Percentiles rank a stretch among this genome's conserved stretches.
Evolutionary conservation across 2,888 invertebrate species (phyloP).

Genomic region (Erynnis tages): DNA sequence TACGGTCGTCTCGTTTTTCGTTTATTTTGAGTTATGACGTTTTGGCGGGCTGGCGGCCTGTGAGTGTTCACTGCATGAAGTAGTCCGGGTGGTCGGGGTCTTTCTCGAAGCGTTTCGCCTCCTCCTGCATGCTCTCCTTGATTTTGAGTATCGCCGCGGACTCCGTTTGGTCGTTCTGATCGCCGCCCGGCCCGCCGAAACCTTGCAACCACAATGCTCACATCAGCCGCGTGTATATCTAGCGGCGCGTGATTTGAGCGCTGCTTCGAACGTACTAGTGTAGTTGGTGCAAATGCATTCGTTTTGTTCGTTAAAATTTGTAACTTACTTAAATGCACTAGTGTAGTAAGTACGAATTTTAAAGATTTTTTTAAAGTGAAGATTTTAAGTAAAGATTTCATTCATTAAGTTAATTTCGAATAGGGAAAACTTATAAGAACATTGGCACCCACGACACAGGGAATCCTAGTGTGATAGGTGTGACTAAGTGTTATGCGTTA

Average conservation of each 20-base stretch:
- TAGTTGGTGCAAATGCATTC: too few relatives aligned
- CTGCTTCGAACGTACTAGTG: too few relatives aligned
- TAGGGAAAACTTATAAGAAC: too few relatives aligned
- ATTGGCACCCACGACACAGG: too few relatives aligned
- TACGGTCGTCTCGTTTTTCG: neutral
- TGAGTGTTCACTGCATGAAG: slow-evolving; percentile 92
- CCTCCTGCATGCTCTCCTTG: slow-evolving; percentile 99
- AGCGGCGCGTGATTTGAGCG: neutral
- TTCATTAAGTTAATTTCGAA: too few relatives aligned
- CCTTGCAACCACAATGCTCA: slow-evolving; percentile 45
- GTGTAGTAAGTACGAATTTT: too few relatives aligned
- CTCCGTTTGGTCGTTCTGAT: slow-evolving; percentile 94
- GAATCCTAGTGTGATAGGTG: too few relatives aligned
- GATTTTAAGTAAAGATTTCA: too few relatives aligned
- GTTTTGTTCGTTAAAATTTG: too few relatives aligned
- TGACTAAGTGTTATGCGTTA: too few relatives aligned
- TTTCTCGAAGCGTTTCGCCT: slow-evolving; percentile 99
- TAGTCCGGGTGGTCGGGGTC: slow-evolving; percentile 98
- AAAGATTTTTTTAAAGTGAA: too few relatives aligned
- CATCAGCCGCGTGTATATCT: neutral
- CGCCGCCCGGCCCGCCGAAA: slow-evolving; percentile 78
- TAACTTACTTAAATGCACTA: too few relatives aligned
- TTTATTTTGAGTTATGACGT: neutral
- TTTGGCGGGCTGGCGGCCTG: slow-evolving; percentile 40
- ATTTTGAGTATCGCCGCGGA: slow-evolving; percentile 99